A percentile compares a stretch with the other conserved stretches of the same genome.
Conservation (phyloP, 2,888 invertebrate genomes). For the Hypselothyrea guttata region DNA sequence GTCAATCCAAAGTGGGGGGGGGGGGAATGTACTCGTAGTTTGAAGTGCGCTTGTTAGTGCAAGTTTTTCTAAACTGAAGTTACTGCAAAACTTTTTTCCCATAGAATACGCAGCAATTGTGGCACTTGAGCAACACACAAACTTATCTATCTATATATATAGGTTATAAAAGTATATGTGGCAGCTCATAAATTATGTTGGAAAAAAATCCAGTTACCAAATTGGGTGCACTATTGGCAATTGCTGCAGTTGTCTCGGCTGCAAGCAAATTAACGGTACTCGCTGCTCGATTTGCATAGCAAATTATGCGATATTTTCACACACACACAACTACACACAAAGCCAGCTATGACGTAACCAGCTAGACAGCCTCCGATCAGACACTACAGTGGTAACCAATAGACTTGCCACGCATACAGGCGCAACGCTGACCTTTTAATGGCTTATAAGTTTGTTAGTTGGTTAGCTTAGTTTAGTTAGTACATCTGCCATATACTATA, state of each 20-base stretch:
- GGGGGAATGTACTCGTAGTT: conserved; percentile 14
- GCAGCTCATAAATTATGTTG: conserved; percentile 69
- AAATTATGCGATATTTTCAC: conserved; percentile 76
- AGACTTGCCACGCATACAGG: conserved; percentile 54
- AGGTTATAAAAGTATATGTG: conserved; percentile 10
- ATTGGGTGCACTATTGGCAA: conserved; percentile 70
- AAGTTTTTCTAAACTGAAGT: conserved; percentile 57
- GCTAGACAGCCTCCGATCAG: conserved; percentile 15
- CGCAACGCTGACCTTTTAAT: conserved; percentile 63
- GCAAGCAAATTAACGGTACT: conserved; percentile 71
- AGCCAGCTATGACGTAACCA: background rate
- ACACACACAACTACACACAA: conserved; percentile 24
- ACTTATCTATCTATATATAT: background rate
- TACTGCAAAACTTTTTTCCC: conserved; percentile 60
- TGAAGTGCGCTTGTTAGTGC: conserved; percentile 68
- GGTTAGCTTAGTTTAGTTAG: conserved; percentile 3
- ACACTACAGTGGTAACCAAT: conserved; percentile 32
- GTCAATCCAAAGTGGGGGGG: conserved; percentile 2
- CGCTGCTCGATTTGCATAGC: conserved; percentile 77
- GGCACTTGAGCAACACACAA: conserved; percentile 8
- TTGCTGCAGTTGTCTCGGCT: conserved; percentile 18
- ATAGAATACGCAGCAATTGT: conserved; percentile 43
- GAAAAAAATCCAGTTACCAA: conserved; percentile 70
- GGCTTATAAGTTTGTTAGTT: background rate
- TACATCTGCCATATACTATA: background rate